Evolutionary conservation across 2,797 vertebrate species (phyloP).

Genomic region (Allobates femoralis): DNA sequence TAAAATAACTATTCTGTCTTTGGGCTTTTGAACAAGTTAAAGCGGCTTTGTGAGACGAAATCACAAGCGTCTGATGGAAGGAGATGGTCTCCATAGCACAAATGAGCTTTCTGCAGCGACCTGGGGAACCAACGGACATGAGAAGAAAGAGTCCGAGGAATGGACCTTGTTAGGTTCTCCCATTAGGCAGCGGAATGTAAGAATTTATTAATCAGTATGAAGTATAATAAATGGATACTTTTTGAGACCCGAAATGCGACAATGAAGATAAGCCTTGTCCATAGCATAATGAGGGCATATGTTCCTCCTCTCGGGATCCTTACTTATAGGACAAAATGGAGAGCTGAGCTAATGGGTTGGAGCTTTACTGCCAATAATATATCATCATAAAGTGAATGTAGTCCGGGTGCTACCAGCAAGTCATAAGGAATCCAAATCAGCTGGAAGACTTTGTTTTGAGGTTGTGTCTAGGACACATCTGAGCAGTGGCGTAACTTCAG

Average conservation of each 20-base stretch:
- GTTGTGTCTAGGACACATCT: too few relatives aligned
- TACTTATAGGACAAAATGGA: too few relatives aligned
- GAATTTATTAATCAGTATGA: background rate
- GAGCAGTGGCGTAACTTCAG: too few relatives aligned
- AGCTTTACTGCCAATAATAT: too few relatives aligned
- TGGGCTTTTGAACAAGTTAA: slow-evolving; percentile 22
- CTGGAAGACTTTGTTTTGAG: too few relatives aligned
- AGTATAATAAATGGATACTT: background rate
- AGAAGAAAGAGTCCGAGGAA: background rate
- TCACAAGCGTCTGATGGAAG: background rate
- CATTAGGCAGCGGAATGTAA: background rate
- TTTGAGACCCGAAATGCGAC: background rate
- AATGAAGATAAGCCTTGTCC: too few relatives aligned
- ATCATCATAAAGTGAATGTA: too few relatives aligned
- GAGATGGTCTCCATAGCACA: background rate
- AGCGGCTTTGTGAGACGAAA: slow-evolving; percentile 29
- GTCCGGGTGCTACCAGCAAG: too few relatives aligned
- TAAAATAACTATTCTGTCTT: slow-evolving; percentile 62
- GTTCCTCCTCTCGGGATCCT: too few relatives aligned
- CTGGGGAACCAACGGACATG: background rate
- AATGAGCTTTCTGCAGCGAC: background rate
- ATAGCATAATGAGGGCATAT: background rate
- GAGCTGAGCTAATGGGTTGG: too few relatives aligned
- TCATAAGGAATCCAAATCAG: too few relatives aligned
- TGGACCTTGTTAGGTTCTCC: background rate